phyloP scores from a whole-genome alignment of 2,113 vertebrate species.

The Phainopepla nitens region DNA sequence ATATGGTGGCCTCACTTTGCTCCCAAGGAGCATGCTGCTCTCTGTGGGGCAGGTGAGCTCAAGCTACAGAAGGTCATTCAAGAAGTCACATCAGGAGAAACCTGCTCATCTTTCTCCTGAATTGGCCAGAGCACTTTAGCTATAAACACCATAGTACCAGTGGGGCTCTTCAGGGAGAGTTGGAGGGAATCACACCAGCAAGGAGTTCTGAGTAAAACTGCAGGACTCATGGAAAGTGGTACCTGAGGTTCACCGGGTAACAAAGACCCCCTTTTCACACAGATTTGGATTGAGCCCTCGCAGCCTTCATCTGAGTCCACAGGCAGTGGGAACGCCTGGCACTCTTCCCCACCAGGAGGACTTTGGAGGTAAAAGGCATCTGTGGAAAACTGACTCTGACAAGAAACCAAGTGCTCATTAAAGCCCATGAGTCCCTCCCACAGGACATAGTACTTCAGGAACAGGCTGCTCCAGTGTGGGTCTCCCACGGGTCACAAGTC shows the following conservation, averaged over 20 bases:
- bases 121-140: background rate
- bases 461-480: background rate
- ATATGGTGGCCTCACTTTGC: background rate
- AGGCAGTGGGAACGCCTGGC: background rate
- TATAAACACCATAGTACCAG: background rate
- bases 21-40: accelerated
- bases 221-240: background rate
- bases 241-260: background rate
- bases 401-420: background rate
- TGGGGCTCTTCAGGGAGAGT: background rate
- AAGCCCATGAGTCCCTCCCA: background rate
- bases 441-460: background rate
- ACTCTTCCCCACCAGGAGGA: background rate
- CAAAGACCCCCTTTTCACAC: accelerated
- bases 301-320: background rate
- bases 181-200: background rate
- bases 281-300: accelerated
- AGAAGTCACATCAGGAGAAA: background rate
- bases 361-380: background rate
- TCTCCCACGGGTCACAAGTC: background rate
- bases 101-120: background rate
- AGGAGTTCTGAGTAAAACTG: background rate
- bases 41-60: background rate
- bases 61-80: background rate
- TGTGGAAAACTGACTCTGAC: background rate